A percentile compares a stretch with the other conserved stretches of the same genome.
Conservation (phyloP, 2,797 vertebrate genomes). For the Melopsittacus undulatus region DNA sequence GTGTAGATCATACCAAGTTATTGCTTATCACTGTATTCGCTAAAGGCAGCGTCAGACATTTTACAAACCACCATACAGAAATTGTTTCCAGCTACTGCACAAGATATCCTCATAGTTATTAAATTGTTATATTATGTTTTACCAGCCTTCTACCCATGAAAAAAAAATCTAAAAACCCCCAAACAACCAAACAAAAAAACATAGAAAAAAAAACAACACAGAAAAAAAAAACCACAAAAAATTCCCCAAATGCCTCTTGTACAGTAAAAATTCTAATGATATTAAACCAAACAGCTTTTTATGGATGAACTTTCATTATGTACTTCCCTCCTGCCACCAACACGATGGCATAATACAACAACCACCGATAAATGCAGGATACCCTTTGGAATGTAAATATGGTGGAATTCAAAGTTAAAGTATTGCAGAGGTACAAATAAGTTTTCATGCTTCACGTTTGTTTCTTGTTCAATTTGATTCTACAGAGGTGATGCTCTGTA, state of each 20-base stretch:
- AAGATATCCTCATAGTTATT: neutral
- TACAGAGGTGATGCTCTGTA: neutral
- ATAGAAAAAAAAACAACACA: neutral
- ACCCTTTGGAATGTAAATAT: fast-evolving
- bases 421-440: neutral
- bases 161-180: neutral
- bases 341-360: neutral
- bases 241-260: neutral
- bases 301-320: neutral
- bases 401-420: neutral
- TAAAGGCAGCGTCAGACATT: neutral
- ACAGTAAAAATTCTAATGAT: neutral
- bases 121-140: neutral
- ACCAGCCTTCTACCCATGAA: neutral
- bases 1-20: neutral
- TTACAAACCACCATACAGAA: neutral
- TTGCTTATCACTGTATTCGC: neutral
- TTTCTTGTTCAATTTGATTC: neutral
- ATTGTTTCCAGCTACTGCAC: neutral
- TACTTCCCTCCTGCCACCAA: fast-evolving
- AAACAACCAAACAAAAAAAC: neutral
- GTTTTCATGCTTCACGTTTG: neutral
- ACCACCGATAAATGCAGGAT: neutral
- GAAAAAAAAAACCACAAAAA: too few relatives aligned
- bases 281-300: neutral